Conservation (phyloP, 2,113 vertebrate genomes). For the Sigmodon hispidus region DNA sequence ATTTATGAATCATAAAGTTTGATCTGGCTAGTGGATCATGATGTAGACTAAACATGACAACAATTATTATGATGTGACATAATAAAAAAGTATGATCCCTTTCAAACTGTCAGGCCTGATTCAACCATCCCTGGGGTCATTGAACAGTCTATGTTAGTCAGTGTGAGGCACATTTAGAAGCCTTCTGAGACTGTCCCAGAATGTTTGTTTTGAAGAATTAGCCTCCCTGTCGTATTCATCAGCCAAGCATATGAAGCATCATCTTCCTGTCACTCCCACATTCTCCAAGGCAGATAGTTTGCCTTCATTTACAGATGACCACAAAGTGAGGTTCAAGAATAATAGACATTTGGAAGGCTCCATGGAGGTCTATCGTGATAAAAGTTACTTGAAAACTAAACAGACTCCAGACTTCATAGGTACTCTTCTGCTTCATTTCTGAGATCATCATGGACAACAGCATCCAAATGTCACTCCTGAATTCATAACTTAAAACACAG, state of each 20-base stretch:
- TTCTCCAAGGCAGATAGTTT: background rate
- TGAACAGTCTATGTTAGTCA: background rate
- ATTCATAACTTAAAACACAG: background rate
- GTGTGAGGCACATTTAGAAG: background rate
- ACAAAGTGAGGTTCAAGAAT: background rate
- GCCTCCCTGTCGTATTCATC: background rate
- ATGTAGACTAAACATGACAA: rapidly evolving
- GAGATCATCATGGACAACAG: background rate
- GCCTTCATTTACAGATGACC: background rate
- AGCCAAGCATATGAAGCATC: too few species aligned
- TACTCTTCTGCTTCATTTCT: background rate
- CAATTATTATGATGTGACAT: background rate
- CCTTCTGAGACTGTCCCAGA: background rate
- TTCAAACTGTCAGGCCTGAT: background rate
- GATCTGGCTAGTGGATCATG: background rate
- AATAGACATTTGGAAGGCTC: rapidly evolving
- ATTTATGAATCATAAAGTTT: background rate
- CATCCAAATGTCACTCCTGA: background rate
- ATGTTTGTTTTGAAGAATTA: background rate
- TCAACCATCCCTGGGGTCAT: background rate
- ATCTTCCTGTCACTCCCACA: rapidly evolving
- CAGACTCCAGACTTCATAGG: too few species aligned
- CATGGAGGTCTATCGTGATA: too few species aligned
- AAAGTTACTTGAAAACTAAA: background rate
- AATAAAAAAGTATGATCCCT: background rate